phyloP scores from a whole-genome alignment of 92 coral and sea anemone genomes.

The Umimayanthus kanabou region DNA sequence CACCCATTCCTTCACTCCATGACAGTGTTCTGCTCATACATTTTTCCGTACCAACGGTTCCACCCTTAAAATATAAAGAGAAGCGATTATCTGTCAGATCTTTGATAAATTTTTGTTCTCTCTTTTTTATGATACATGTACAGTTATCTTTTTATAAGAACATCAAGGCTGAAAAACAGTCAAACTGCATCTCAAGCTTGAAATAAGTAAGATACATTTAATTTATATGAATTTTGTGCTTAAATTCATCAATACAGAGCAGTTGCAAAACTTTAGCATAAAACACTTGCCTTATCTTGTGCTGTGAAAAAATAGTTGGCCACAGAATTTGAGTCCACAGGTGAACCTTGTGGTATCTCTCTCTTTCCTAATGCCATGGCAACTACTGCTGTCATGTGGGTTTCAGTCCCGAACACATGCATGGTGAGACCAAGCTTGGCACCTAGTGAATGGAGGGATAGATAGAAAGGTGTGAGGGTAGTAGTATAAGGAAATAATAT shows the following conservation, averaged over 20 bases:
- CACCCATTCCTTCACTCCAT: slow-evolving; percentile 30
- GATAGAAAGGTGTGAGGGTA: background rate
- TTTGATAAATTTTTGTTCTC: background rate
- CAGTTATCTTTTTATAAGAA: too few species aligned
- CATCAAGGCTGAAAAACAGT: too few species aligned
- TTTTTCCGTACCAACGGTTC: slow-evolving; percentile 49
- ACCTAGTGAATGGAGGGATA: slow-evolving; percentile 47
- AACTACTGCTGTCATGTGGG: slow-evolving; percentile 99
- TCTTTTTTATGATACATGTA: too few species aligned
- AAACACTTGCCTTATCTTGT: slow-evolving; percentile 72
- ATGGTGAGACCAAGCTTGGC: slow-evolving; percentile 81
- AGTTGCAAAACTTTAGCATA: background rate
- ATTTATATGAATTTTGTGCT: too few species aligned
- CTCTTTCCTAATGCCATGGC: slow-evolving; percentile 98
- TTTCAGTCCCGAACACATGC: slow-evolving; percentile 99
- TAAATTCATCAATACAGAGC: too few species aligned
- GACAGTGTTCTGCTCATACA: slow-evolving; percentile 44
- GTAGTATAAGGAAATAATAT: background rate
- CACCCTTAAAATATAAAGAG: slow-evolving; percentile 2
- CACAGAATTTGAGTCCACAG: slow-evolving; percentile 93
- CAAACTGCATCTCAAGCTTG: too few species aligned
- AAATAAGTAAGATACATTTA: too few species aligned
- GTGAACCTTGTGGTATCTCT: slow-evolving; percentile 70
- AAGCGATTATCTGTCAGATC: background rate
- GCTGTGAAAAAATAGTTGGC: slow-evolving; percentile 96